Evolutionary conservation across 2,797 vertebrate genomes (phyloP).

Genomic region (Gymnodraco acuticeps): DNA sequence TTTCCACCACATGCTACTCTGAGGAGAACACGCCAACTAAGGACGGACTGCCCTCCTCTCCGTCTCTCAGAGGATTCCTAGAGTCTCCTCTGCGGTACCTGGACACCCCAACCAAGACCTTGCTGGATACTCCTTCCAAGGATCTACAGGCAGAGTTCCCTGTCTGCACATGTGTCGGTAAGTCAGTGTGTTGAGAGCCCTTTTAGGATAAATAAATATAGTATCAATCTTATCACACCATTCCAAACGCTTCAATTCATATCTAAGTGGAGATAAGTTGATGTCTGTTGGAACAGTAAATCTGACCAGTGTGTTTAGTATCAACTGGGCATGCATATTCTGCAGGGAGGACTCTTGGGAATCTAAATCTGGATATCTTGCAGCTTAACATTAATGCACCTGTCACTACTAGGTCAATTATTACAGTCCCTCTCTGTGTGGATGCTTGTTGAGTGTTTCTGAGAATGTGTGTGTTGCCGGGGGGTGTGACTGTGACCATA

Average conservation of each 20-base stretch:
- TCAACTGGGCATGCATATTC: background rate
- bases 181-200: constrained; percentile 68
- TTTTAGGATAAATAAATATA: constrained; percentile 13
- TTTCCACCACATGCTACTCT: constrained; percentile 94
- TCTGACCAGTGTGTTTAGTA: background rate
- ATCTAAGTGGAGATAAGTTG: background rate
- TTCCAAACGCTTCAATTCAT: background rate
- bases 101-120: constrained; percentile 93
- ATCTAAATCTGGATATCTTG: background rate
- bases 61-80: constrained; percentile 94
- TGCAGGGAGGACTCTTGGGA: background rate
- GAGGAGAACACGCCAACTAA: constrained; percentile 92
- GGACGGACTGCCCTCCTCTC: constrained; percentile 89
- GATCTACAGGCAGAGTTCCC: constrained; percentile 92
- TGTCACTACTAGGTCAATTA: constrained; percentile 2
- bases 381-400: constrained; percentile 5
- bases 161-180: constrained; percentile 94
- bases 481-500: constrained; percentile 57
- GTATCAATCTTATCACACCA: background rate
- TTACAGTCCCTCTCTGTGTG: constrained; percentile 41
- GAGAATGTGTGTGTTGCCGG: constrained; percentile 72
- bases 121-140: constrained; percentile 95
- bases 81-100: constrained; percentile 96
- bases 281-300: background rate
- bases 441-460: constrained; percentile 59